Percentiles rank a stretch among this genome's conserved stretches.
Evolutionary conservation across 2,113 vertebrate species (phyloP).

Genomic region (Meriones unguiculatus): DNA sequence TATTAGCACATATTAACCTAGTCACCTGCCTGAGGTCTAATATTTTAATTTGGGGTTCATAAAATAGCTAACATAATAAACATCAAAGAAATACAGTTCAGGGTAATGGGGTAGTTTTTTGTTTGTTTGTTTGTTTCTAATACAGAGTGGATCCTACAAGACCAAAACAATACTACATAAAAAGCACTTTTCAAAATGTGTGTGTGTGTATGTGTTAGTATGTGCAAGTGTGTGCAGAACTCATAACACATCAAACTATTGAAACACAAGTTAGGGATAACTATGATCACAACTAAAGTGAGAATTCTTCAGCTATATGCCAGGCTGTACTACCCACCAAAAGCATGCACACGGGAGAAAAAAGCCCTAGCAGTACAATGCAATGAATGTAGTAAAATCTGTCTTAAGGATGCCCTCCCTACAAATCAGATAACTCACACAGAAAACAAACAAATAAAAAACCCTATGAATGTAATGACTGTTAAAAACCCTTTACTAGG

Average conservation of each 20-base stretch:
- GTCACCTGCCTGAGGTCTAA: background rate
- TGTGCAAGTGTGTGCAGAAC: background rate
- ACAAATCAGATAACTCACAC: background rate
- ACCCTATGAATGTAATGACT: background rate
- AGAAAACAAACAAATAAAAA: background rate
- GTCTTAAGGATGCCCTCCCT: background rate
- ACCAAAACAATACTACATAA: background rate
- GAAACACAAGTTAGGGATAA: background rate
- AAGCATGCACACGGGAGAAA: background rate
- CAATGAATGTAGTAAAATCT: background rate
- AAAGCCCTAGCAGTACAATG: background rate
- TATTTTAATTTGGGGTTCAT: background rate
- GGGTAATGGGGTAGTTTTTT: too few species aligned
- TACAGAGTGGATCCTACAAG: background rate
- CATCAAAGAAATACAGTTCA: background rate
- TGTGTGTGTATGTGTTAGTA: background rate
- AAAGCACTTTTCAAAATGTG: background rate
- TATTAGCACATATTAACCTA: background rate
- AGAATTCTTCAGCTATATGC: background rate
- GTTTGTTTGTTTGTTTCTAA: background rate
- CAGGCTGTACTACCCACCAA: background rate
- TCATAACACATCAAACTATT: background rate
- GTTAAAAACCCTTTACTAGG: background rate
- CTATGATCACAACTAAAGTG: background rate
- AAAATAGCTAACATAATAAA: background rate